A percentile compares a stretch with the other conserved stretches of the same genome.
Evolutionary conservation across 2,888 invertebrate species (phyloP).

Genomic region (Himalopsyche japonica): DNA sequence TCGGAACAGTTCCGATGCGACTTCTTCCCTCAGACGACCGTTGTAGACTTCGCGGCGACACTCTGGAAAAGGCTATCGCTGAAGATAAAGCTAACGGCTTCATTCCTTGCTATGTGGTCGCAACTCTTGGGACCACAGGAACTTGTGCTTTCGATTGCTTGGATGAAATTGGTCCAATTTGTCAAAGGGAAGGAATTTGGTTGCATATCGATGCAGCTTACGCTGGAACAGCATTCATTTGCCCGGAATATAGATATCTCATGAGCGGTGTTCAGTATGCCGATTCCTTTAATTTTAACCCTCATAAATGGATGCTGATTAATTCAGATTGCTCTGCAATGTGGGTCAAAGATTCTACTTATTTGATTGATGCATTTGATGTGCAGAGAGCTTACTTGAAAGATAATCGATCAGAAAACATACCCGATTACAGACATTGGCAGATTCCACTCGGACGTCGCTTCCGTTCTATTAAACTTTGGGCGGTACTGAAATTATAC

Average conservation of each 20-base stretch:
- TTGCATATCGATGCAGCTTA: slow-evolving; percentile 96
- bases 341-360: slow-evolving; percentile 82
- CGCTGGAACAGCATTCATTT: slow-evolving; percentile 87
- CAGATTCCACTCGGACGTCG: slow-evolving; percentile 85
- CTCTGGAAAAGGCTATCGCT: slow-evolving; percentile 69
- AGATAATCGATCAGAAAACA: slow-evolving; percentile 68
- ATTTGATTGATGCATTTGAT: slow-evolving; percentile 82
- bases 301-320: slow-evolving; percentile 94
- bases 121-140: slow-evolving; percentile 86
- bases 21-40: slow-evolving; percentile 70
- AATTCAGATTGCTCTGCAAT: slow-evolving; percentile 95
- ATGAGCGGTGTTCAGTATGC: slow-evolving; percentile 78
- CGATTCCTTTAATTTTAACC: slow-evolving; percentile 91
- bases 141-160: slow-evolving; percentile 88
- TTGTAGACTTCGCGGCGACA: slow-evolving; percentile 68
- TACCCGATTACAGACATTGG: slow-evolving; percentile 76
- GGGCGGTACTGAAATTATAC: slow-evolving; percentile 85
- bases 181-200: slow-evolving; percentile 78
- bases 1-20: slow-evolving; percentile 78
- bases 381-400: slow-evolving; percentile 89
- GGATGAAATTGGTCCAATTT: slow-evolving; percentile 80
- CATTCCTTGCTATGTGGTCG: slow-evolving; percentile 86
- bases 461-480: slow-evolving; percentile 89
- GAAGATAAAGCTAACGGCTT: slow-evolving; percentile 77
- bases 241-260: slow-evolving; percentile 85